Base-by-base conservation (phyloP, 2,888 invertebrate genomes). In the Phortica magna region DNA sequence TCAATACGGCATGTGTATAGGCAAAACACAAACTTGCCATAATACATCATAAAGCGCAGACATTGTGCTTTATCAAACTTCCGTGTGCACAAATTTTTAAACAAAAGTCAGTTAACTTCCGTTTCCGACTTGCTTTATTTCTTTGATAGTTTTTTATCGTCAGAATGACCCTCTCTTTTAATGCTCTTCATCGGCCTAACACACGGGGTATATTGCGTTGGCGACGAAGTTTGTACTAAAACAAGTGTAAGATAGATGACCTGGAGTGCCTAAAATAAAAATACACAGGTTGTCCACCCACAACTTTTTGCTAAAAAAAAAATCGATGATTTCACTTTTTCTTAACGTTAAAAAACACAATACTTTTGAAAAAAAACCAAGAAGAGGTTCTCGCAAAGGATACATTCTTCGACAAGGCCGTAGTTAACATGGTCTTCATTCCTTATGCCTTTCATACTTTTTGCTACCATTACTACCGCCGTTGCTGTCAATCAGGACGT, bases 21-120 rank as follows among this genome's bases (percentile, higher is more conserved):
- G 22, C 19, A 22, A 19, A 22, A 22, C 17, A 12, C 22, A 61
- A 4, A 22, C 10, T 10, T 68, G 43, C 42, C 43, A 43, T 17
- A 68, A 19, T 68, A 68, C 68, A 48, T 19, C 68, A 68, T 68
- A 68, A 68, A 68, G 68, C 48, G 19, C 17, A 10, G 68, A 42
- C 68, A 22, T 85, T 82, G 78, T 81, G 81, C 31, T 86, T 85
- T 85, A 85, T 87, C 85, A 82, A 81, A 82, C 88, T 85, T 85
- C 86, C 88, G 84, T 80, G 78, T 77, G 82, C 78, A 76, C 80
- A 79, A 80, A 31, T 61, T 22, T 78, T 75, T 77, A 57, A 81
- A 81, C 79, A 82, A 83, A 82, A 87, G 87, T 85, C 88, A 85
- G 86, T 85, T 83, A 86, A 85, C 85, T 81, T 85, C 85, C 85